Evolutionary conservation across 2,888 invertebrate species (phyloP), one percentile per base, ranked within the genome.

Genomic region (Agonopterix alstromeriana): DNA sequence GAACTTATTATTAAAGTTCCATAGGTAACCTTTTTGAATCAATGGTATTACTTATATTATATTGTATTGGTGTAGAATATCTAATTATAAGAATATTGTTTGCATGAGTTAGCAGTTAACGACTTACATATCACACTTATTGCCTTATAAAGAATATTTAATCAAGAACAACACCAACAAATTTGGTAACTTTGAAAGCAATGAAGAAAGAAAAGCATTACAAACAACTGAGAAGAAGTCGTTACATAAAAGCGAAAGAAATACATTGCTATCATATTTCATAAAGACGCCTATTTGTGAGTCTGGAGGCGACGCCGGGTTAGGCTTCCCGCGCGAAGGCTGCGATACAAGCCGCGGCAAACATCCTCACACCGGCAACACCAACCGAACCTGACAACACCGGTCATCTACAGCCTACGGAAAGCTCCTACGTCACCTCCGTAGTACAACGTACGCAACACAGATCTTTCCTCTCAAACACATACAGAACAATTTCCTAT

Each of bases 331-430:
- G 52, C 50, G 54, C 50, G 44, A 9, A 11, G 11, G 10, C n/a
- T 12, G 42, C 38, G 38, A 38, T n/a, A 38, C 10, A 9, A n/a
- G 14, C 7, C 10, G 70, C 65, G 65, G 68, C 64, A 72, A 74
- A 73, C 65, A 69, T 67, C 52, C 56, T n/a, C 8, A 56, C 68
- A 61, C 63, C 65, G 73, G 77, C 67, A 81, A 76, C 71, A 77
- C 70, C 51, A 60, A 53, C 51, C 54, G 61, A 60, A 55, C 66
- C 70, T 77, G 79, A 83, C 76, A 83, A 81, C 77, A 76, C 66
- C 62, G 72, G 63, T 10, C 10, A 41, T 41, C 10, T 3, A 8
- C 8, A 41, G 41, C 11, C 10, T 10, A 41, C 8, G 2, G 41
- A 41, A 10, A 27, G 27, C 27, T 27, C 27, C 27, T 27, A 27